Percentiles rank a stretch among this genome's conserved stretches.
These are phyloP conservation scores for Malthinus seriepunctatus DNA, from an alignment of 2,888 invertebrate genomes.

Conservation along the genomic window DNA sequence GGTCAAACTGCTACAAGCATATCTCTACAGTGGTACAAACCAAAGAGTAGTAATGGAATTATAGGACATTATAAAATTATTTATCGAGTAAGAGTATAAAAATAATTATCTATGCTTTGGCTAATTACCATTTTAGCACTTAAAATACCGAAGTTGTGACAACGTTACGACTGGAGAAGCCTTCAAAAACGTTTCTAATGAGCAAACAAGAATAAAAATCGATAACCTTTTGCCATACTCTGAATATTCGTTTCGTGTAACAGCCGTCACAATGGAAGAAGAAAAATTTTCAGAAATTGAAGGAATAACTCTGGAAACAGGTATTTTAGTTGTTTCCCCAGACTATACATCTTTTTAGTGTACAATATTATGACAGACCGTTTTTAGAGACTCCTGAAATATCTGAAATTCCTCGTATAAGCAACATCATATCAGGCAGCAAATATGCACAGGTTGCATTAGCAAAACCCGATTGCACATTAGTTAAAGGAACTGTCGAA, in stretches of 20 bases:
- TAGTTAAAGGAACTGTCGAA: slow-evolving; percentile 4
- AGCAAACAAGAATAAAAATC: not conserved
- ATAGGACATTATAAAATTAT: slow-evolving; percentile 2
- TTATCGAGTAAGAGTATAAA: slow-evolving; percentile 1
- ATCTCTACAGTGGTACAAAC: slow-evolving; percentile 7
- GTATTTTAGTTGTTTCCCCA: not conserved
- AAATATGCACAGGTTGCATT: slow-evolving; percentile 1
- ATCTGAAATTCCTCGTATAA: slow-evolving; percentile 10
- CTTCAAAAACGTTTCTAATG: no score
- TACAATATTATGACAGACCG: not conserved
- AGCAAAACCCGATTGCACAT: slow-evolving; percentile 2
- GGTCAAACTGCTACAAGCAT: not conserved
- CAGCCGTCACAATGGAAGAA: not conserved
- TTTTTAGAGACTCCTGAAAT: slow-evolving; percentile 10
- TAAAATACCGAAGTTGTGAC: not conserved
- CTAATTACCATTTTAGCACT: no score
- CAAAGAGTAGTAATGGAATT: not conserved
- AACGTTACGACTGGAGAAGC: not conserved
- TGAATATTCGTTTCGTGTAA: not conserved
- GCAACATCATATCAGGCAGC: not conserved
- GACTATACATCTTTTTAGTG: not conserved
- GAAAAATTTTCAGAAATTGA: not conserved
- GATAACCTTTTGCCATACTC: slow-evolving; percentile 4
- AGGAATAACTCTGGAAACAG: not conserved
- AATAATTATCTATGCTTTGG: no score